Conservation (phyloP, 2,797 vertebrate species). For the Pagetopsis macropterus region DNA sequence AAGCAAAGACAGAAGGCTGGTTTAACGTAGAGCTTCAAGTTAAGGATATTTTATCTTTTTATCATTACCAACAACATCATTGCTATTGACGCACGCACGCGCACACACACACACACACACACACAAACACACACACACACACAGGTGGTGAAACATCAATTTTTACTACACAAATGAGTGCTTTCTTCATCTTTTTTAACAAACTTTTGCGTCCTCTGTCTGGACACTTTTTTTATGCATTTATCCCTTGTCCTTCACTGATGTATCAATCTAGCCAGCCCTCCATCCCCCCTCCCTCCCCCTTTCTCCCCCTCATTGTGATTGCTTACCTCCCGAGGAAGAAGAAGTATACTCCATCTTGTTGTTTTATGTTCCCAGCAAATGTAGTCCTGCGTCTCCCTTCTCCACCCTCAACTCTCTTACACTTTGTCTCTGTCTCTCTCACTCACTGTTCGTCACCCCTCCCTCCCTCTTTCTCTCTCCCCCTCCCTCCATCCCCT, state of each 20-base stretch:
- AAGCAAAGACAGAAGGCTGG: slow-evolving; percentile 36
- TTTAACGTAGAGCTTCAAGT: slow-evolving; percentile 36
- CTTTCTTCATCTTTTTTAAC: slow-evolving; percentile 26
- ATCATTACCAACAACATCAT: slow-evolving; percentile 36
- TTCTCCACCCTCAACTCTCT: slow-evolving; percentile 75
- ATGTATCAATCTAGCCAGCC: slow-evolving; percentile 51
- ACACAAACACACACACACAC: slow-evolving; percentile 11
- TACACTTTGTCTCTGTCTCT: slow-evolving; percentile 72
- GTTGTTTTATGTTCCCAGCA: slow-evolving; percentile 77
- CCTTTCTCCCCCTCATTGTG: slow-evolving; percentile 25
- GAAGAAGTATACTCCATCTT: slow-evolving; percentile 74
- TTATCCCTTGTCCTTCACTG: slow-evolving; percentile 49
- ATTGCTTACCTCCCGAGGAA: slow-evolving; percentile 75
- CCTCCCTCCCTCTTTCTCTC: slow-evolving; percentile 34
- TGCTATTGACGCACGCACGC: slow-evolving; percentile 26
- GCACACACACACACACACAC: slow-evolving; percentile 9
- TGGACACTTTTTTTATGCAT: slow-evolving; percentile 35
- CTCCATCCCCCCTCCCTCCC: slow-evolving; percentile 9
- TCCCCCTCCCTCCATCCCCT: slow-evolving; percentile 51
- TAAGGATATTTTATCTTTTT: slow-evolving; percentile 42
- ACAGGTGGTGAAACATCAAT: slow-evolving; percentile 46
- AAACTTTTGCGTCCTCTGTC: slow-evolving; percentile 57
- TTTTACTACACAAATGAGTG: slow-evolving; percentile 32
- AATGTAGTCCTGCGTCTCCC: slow-evolving; percentile 77
- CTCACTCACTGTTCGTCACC: slow-evolving; percentile 53